Percentiles rank a stretch among this genome's conserved stretches.
phyloP scores from a whole-genome alignment of 37 sponge, comb jelly and placozoan genomes.

The Lycopodina hypogea region DNA sequence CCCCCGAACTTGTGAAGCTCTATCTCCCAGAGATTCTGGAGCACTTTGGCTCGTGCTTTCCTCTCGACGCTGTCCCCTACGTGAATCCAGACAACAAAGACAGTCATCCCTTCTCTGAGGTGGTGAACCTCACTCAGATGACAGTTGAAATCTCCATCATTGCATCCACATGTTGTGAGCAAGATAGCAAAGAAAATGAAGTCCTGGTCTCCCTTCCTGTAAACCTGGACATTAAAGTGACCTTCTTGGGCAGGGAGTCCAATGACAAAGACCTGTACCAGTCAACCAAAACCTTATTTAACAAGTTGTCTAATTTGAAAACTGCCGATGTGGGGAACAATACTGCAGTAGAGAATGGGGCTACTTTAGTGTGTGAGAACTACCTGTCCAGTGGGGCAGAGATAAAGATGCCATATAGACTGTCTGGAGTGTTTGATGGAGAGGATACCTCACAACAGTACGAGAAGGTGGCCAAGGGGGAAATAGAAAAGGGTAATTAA shows the following conservation, averaged over 20 bases:
- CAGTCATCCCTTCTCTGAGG: constrained; percentile 5
- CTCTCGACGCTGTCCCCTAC: constrained; percentile 17
- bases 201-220: constrained; percentile 26
- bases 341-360: neutral
- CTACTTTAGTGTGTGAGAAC: neutral
- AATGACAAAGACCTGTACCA: constrained; percentile 25
- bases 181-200: neutral
- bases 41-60: neutral
- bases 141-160: constrained; percentile 10
- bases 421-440: constrained; percentile 17
- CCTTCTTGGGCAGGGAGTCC: neutral
- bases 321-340: neutral
- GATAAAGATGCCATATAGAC: neutral
- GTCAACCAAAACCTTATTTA: constrained; percentile 14
- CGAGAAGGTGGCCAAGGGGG: no score
- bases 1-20: neutral
- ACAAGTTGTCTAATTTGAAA: constrained; percentile 25
- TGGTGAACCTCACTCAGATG: constrained; percentile 6
- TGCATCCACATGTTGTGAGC: constrained; percentile 19
- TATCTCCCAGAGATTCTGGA: constrained; percentile 25
- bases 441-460: neutral
- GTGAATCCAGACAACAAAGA: neutral
- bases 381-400: constrained; percentile 7
- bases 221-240: constrained; percentile 21
- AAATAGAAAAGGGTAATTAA: no score